Evolutionary conservation across 2,888 invertebrate genomes (phyloP).

Genomic region (Penaeus monodon): DNA sequence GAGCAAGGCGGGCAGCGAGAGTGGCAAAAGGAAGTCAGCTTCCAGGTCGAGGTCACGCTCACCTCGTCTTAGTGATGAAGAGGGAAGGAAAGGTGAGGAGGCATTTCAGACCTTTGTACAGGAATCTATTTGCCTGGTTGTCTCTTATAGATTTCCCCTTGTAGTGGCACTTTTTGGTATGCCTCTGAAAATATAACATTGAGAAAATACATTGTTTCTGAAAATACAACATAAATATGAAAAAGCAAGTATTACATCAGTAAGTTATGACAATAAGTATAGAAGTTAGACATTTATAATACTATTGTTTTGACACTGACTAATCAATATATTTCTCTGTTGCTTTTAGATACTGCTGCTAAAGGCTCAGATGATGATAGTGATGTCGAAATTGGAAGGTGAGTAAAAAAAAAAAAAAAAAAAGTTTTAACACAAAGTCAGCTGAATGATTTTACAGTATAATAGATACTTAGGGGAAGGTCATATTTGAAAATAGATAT

Average conservation of each 20-base stretch:
- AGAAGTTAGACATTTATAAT: too few relatives aligned
- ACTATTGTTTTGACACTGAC: too few relatives aligned
- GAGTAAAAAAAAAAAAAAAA: not conserved
- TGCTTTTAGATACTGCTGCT: too few relatives aligned
- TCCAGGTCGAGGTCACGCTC: conserved; percentile 18
- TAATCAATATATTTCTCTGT: too few relatives aligned
- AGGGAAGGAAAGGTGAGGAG: conserved; percentile 31
- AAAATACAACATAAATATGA: too few relatives aligned
- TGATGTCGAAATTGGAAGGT: conserved; percentile 58
- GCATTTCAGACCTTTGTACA: not conserved
- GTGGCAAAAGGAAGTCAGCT: conserved; percentile 14
- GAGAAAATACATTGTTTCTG: too few relatives aligned
- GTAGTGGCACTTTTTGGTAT: not conserved
- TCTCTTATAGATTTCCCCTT: not conserved
- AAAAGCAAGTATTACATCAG: too few relatives aligned
- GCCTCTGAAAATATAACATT: too few relatives aligned
- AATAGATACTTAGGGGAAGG: not conserved
- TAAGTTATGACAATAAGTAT: too few relatives aligned
- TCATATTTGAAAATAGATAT: not conserved
- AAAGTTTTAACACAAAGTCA: too few relatives aligned
- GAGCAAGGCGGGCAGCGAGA: not conserved
- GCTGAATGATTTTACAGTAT: too few relatives aligned
- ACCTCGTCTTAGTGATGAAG: conserved; percentile 29
- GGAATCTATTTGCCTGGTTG: not conserved
- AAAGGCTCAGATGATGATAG: conserved; percentile 50